phyloP scores from a whole-genome alignment of 2,113 vertebrate genomes.

The Tupaia chinensis region DNA sequence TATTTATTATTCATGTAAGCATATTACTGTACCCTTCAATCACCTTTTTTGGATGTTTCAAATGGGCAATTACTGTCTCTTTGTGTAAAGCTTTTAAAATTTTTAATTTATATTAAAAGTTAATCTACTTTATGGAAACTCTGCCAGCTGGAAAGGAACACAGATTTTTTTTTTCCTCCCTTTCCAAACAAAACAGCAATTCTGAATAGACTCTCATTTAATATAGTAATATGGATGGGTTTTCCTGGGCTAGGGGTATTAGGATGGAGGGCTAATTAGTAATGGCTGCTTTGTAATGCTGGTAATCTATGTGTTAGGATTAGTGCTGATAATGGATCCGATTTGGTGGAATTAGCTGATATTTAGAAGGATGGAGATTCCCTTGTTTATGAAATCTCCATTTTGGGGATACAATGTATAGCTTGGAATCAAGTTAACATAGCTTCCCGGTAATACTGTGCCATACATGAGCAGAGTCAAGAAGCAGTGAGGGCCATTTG shows the following conservation, averaged over 20 bases:
- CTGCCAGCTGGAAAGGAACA: slow-evolving; percentile 79
- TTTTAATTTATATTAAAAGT: slow-evolving; percentile 86
- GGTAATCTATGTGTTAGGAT: slow-evolving; percentile 77
- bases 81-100: slow-evolving; percentile 82
- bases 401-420: slow-evolving; percentile 19
- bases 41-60: slow-evolving; percentile 83
- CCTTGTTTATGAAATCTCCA: slow-evolving; percentile 78
- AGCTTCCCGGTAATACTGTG: slow-evolving; percentile 25
- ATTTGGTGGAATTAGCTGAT: slow-evolving; percentile 79
- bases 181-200: slow-evolving; percentile 80
- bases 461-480: background rate
- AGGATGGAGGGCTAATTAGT: slow-evolving; percentile 73
- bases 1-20: slow-evolving; percentile 85
- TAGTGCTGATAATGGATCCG: slow-evolving; percentile 80
- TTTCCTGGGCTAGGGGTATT: slow-evolving; percentile 63
- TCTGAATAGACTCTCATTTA: slow-evolving; percentile 72
- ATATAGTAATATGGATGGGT: slow-evolving; percentile 63
- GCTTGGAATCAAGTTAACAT: slow-evolving; percentile 50
- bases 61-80: slow-evolving; percentile 84
- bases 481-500: slow-evolving; percentile 36
- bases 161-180: background rate
- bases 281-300: slow-evolving; percentile 74
- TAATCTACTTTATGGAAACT: slow-evolving; percentile 85
- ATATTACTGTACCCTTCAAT: slow-evolving; percentile 83
- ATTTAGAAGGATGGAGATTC: slow-evolving; percentile 70